A percentile compares a stretch with the other conserved stretches of the same genome.
Conservation (phyloP, 2,888 invertebrate species). For the Drosophila subsilvestris region DNA sequence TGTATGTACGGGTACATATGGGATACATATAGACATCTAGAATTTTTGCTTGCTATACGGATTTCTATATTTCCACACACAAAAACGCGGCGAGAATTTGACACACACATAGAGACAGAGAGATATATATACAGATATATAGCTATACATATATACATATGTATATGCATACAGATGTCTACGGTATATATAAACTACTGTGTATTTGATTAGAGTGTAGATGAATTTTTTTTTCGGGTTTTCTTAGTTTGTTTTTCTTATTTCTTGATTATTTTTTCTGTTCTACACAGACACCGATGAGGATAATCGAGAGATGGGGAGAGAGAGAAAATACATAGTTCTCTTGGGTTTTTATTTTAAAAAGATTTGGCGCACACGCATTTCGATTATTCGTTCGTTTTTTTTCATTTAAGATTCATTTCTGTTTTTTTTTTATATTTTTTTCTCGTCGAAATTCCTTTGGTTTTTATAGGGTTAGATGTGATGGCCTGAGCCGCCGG, state of each 20-base stretch:
- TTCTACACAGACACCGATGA: slow-evolving; percentile 28
- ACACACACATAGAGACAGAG: slow-evolving; percentile 21
- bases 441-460: not conserved
- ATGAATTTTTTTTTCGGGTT: slow-evolving; percentile 47
- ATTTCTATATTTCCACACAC: slow-evolving; percentile 80
- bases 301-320: slow-evolving; percentile 1
- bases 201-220: slow-evolving; percentile 43
- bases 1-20: slow-evolving; percentile 44
- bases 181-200: slow-evolving; percentile 5
- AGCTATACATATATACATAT: slow-evolving; percentile 27
- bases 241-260: slow-evolving; percentile 47
- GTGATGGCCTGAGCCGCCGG: not conserved
- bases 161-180: slow-evolving; percentile 28
- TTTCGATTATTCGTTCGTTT: slow-evolving; percentile 12
- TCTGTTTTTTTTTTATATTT: not conserved
- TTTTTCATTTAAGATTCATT: not conserved
- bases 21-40: slow-evolving; percentile 38
- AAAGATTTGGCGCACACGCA: slow-evolving; percentile 42
- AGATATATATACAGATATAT: slow-evolving; percentile 34
- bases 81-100: slow-evolving; percentile 56
- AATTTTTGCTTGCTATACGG: slow-evolving; percentile 62
- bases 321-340: slow-evolving; percentile 17
- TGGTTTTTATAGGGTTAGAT: slow-evolving; percentile 7
- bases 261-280: slow-evolving; percentile 25
- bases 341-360: slow-evolving; percentile 24